These are phyloP conservation scores for Callionymus lyra DNA, from an alignment of 2,113 vertebrate species.

Conservation along the genomic window DNA sequence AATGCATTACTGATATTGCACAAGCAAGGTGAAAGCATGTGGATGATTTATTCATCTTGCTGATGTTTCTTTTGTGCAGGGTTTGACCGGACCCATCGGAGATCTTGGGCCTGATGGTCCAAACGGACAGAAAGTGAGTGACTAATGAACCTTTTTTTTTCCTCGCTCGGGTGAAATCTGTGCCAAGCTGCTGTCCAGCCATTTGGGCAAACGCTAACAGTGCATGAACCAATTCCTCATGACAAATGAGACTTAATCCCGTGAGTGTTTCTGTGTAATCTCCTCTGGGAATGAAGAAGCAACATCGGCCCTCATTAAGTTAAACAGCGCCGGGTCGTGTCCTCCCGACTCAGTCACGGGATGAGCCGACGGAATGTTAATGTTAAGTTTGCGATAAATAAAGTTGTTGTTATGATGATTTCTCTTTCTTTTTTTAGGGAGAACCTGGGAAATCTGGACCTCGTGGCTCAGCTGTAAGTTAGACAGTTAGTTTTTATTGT, in stretches of 20 bases:
- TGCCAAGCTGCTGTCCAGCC: constrained; percentile 41
- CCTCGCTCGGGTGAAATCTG: constrained; percentile 36
- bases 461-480: constrained; percentile 83
- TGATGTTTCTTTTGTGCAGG: constrained; percentile 64
- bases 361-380: constrained; percentile 49
- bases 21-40: background rate
- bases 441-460: constrained; percentile 83
- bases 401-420: background rate
- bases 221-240: constrained; percentile 59
- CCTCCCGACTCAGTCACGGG: constrained; percentile 44
- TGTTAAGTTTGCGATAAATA: constrained; percentile 7
- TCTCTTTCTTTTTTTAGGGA: constrained; percentile 65
- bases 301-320: constrained; percentile 53
- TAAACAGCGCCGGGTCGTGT: constrained; percentile 46
- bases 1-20: background rate
- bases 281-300: constrained; percentile 39
- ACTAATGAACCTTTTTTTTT: constrained; percentile 43
- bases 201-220: constrained; percentile 27
- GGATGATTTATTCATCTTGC: constrained; percentile 21
- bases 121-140: constrained; percentile 85
- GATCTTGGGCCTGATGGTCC: constrained; percentile 75
- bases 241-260: constrained; percentile 67
- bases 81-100: constrained; percentile 85
- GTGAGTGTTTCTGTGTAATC: constrained; percentile 49
- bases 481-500: background rate